Conservation (phyloP, 2,113 vertebrate genomes). For the Pelecanus crispus region DNA sequence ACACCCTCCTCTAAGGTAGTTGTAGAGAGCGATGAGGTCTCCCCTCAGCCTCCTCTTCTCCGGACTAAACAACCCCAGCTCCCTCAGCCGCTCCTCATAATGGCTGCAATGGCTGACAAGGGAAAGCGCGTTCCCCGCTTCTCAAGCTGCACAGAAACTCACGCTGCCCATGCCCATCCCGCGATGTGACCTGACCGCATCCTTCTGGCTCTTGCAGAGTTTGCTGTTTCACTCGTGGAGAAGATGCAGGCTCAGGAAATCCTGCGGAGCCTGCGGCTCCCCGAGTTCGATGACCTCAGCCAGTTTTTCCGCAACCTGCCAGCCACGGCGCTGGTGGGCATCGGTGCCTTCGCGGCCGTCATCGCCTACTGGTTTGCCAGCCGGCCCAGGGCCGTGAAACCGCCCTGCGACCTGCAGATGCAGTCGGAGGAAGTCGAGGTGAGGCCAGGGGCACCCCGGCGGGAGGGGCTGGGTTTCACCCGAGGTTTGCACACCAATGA, state of each 20-base stretch:
- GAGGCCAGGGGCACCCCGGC: not conserved
- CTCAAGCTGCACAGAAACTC: accelerated
- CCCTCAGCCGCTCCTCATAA: no score
- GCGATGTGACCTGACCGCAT: accelerated
- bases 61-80: no score
- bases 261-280: conserved; percentile 84
- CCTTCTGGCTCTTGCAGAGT: conserved; percentile 74
- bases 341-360: conserved; percentile 88
- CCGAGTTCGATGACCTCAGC: conserved; percentile 86
- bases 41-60: no score
- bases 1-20: no score
- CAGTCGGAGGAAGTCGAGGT: conserved; percentile 94
- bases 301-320: conserved; percentile 88
- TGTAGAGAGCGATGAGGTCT: no score
- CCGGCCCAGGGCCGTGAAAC: conserved; percentile 84
- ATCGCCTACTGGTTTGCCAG: conserved; percentile 92
- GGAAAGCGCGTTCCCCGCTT: not conserved
- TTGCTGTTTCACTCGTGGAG: conserved; percentile 86
- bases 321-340: conserved; percentile 85
- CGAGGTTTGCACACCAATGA: accelerated
- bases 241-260: conserved; percentile 96
- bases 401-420: conserved; percentile 87
- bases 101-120: no score
- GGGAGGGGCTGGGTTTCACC: not conserved
- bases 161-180: accelerated